Conservation (phyloP, 2,888 invertebrate species). For the Torymus auratus region DNA sequence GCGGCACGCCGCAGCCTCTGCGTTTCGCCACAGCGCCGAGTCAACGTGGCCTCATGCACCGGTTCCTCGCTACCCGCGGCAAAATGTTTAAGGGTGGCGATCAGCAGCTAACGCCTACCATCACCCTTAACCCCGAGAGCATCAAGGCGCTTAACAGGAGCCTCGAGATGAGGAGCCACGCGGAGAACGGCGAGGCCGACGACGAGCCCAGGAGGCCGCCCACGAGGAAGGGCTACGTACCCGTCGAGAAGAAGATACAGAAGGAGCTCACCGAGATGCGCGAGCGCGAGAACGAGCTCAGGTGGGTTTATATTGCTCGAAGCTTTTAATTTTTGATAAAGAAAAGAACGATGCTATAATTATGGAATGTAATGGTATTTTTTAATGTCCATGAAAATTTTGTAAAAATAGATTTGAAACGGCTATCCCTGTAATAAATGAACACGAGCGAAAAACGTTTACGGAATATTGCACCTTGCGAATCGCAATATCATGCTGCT, state of each 20-base stretch:
- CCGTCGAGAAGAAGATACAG: constrained; percentile 93
- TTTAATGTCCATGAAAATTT: too few relatives aligned
- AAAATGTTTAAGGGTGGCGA: constrained; percentile 76
- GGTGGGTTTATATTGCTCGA: constrained; percentile 73
- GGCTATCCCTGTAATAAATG: too few relatives aligned
- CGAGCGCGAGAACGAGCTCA: constrained; percentile 87
- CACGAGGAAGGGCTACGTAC: constrained; percentile 86
- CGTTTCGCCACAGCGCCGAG: constrained; percentile 83
- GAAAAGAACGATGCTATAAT: neutral
- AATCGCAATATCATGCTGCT: too few relatives aligned
- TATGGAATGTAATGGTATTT: too few relatives aligned
- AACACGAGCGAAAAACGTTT: neutral
- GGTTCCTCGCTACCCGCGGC: constrained; percentile 86
- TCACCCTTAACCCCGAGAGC: constrained; percentile 67
- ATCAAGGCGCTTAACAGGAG: constrained; percentile 68
- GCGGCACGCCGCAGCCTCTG: constrained; percentile 68
- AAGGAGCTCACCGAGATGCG: constrained; percentile 91
- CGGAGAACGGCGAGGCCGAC: constrained; percentile 64
- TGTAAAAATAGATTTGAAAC: too few relatives aligned
- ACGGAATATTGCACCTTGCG: neutral
- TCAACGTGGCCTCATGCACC: constrained; percentile 90
- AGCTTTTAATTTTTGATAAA: too few relatives aligned
- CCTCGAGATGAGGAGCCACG: constrained; percentile 64
- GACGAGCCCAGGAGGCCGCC: constrained; percentile 75
- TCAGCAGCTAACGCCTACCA: constrained; percentile 60